Evolutionary conservation across 1,140 invertebrate genomes (phyloP).

Genomic region (Apis florea): DNA sequence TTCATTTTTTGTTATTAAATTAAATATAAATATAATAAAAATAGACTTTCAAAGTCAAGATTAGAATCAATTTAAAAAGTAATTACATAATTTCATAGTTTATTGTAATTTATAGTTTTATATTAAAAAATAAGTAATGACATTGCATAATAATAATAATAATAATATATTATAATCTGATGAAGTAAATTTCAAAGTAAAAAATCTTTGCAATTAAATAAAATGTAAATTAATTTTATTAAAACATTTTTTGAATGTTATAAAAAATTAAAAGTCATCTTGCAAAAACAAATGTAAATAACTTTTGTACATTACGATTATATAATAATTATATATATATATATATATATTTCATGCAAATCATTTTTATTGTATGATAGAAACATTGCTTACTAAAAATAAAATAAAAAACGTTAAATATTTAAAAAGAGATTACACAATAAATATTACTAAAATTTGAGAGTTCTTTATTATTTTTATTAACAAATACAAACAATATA

Average conservation of each 20-base stretch:
- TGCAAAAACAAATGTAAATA: constrained; percentile 4
- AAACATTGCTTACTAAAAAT: neutral
- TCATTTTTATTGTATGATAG: constrained; percentile 5
- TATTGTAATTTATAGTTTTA: constrained; percentile 27
- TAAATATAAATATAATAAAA: neutral
- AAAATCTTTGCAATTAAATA: neutral
- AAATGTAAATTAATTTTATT: neutral
- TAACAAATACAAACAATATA: too few species aligned
- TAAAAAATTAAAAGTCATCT: neutral
- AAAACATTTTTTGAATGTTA: neutral
- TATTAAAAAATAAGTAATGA: constrained; percentile 12
- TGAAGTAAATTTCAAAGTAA: neutral
- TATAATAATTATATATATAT: neutral
- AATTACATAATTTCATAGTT: constrained; percentile 4
- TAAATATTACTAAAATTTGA: constrained; percentile 1
- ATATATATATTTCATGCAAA: constrained; percentile 1
- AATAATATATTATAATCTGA: neutral
- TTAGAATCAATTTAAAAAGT: constrained; percentile 22
- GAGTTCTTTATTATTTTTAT: neutral
- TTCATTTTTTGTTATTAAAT: constrained; percentile 20
- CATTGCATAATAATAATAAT: neutral
- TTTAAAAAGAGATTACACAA: neutral
- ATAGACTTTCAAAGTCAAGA: constrained; percentile 8
- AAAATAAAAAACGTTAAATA: neutral
- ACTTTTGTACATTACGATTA: constrained; percentile 1